Evolutionary conservation across 2,888 invertebrate species (phyloP).

Genomic region (Hesperia comma): DNA sequence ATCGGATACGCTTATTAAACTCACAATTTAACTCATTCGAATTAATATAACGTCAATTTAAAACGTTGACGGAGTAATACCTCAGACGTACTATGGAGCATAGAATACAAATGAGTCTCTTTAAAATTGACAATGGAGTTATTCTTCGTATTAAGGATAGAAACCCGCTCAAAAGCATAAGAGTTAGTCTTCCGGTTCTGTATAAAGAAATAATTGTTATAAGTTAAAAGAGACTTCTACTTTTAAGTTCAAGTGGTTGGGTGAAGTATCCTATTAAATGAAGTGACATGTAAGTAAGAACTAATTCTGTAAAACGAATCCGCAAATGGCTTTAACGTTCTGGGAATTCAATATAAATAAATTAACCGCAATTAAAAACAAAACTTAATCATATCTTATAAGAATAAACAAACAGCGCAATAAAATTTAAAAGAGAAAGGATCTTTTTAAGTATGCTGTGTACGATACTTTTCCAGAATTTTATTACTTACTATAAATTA

Average conservation of each 20-base stretch:
- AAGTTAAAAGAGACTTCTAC: not conserved
- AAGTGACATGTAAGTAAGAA: too few relatives aligned
- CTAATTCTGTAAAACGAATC: too few relatives aligned
- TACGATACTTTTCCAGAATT: too few relatives aligned
- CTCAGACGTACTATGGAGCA: slow-evolving; percentile 26
- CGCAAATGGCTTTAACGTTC: too few relatives aligned
- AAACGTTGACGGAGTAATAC: slow-evolving; percentile 42
- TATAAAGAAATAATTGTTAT: slow-evolving; percentile 12
- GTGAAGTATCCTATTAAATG: not conserved
- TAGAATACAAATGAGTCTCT: slow-evolving; percentile 29
- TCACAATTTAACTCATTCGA: slow-evolving; percentile 61
- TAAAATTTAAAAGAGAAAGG: too few relatives aligned
- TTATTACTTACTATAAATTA: too few relatives aligned
- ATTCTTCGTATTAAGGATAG: slow-evolving; percentile 26
- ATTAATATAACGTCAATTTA: slow-evolving; percentile 64
- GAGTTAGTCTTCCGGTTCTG: slow-evolving; percentile 1
- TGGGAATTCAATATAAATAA: too few relatives aligned
- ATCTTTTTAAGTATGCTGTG: too few relatives aligned
- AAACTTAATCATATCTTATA: too few relatives aligned
- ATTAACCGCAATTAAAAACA: too few relatives aligned
- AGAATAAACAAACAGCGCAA: too few relatives aligned
- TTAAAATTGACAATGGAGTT: slow-evolving; percentile 23
- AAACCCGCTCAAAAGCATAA: not conserved
- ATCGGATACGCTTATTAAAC: slow-evolving; percentile 46
- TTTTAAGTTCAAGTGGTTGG: slow-evolving; percentile 9